phyloP scores from a whole-genome alignment of 2,113 vertebrate genomes.

The Nerophis lumbriciformis region DNA sequence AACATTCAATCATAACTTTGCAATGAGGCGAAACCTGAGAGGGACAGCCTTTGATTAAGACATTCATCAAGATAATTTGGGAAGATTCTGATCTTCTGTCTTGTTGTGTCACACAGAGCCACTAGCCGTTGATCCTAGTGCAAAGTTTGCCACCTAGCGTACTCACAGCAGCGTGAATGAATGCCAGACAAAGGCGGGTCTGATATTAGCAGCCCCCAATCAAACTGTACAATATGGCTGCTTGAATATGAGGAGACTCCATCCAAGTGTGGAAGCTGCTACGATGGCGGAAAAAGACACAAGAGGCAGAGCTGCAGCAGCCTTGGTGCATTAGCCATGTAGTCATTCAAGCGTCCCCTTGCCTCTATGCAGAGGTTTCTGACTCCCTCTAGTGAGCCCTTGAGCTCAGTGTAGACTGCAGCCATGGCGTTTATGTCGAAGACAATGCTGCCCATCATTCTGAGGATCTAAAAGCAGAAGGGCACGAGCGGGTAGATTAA shows the following conservation, averaged over 20 bases:
- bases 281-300: conserved; percentile 1
- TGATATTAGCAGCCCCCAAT: conserved; percentile 35
- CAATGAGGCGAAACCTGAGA: conserved; percentile 73
- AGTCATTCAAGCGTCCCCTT: conserved; percentile 52
- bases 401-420: conserved; percentile 60
- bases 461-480: conserved; percentile 18
- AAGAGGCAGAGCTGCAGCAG: conserved; percentile 43
- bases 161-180: conserved; percentile 45
- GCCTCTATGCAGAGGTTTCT: conserved; percentile 66
- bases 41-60: conserved; percentile 73
- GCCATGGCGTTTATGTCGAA: conserved; percentile 53
- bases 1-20: conserved; percentile 75
- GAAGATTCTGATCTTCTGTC: conserved; percentile 60
- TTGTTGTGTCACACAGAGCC: conserved; percentile 36
- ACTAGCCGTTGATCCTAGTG: conserved; percentile 50
- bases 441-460: conserved; percentile 27
- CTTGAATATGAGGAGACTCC: not conserved
- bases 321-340: conserved; percentile 66
- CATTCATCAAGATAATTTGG: conserved; percentile 74
- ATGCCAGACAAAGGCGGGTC: conserved; percentile 47
- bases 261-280: not conserved
- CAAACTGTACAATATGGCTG: not conserved
- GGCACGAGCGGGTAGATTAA: conserved; percentile 1
- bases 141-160: conserved; percentile 75
- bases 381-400: conserved; percentile 73